Conservation (phyloP, 1,140 invertebrate genomes). For the Zelostemma sp. region DNA sequence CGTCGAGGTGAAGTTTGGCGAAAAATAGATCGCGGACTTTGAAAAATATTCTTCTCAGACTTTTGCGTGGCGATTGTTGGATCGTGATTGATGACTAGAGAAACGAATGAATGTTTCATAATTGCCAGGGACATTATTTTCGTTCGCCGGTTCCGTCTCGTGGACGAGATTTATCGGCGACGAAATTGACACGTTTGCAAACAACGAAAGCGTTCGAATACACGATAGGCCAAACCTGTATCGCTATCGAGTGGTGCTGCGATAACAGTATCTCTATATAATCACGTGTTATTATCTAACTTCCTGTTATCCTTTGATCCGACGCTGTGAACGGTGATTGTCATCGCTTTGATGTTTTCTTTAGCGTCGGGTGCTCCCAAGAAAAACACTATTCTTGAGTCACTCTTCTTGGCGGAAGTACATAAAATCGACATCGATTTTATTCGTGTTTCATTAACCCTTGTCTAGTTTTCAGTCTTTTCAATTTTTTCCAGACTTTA, state of each 20-base stretch:
- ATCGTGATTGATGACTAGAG: not conserved
- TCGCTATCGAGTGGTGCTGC: constrained; percentile 42
- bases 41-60: not conserved
- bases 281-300: constrained; percentile 45
- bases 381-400: too few species aligned
- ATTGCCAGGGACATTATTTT: not conserved
- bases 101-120: not conserved
- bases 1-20: too few species aligned
- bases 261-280: constrained; percentile 52
- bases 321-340: constrained; percentile 25
- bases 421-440: too few species aligned
- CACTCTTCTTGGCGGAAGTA: too few species aligned
- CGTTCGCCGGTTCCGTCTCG: not conserved
- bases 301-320: constrained; percentile 49
- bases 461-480: not conserved
- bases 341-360: constrained; percentile 6
- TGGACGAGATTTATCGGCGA: constrained; percentile 16
- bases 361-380: too few species aligned
- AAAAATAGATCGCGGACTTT: too few species aligned
- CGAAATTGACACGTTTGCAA: constrained; percentile 34
- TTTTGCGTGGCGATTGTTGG: not conserved
- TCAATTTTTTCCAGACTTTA: constrained; percentile 18
- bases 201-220: constrained; percentile 58
- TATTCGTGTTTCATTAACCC: too few species aligned
- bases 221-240: constrained; percentile 56